Evolutionary conservation across 1,140 invertebrate species (phyloP).

Genomic region (Mamestra configurata): DNA sequence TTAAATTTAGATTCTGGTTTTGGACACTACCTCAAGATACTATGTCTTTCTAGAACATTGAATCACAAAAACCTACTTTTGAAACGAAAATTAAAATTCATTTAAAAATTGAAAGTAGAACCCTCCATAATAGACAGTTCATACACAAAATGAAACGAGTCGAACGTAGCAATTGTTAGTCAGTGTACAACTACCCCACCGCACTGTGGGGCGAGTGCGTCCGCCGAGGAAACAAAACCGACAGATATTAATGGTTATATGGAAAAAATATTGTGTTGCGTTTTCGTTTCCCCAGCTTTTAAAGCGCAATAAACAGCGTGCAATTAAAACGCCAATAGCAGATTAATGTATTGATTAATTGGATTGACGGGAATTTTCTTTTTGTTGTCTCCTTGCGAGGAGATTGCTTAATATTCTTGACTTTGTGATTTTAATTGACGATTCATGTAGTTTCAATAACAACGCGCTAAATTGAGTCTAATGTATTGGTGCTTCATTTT

Average conservation of each 20-base stretch:
- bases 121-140: conserved; percentile 17
- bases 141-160: conserved; percentile 56
- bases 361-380: conserved; percentile 42
- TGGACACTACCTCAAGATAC: too few species aligned
- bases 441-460: too few species aligned
- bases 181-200: conserved; percentile 67
- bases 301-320: conserved; percentile 84
- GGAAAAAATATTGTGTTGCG: conserved; percentile 84
- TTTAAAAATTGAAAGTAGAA: too few species aligned
- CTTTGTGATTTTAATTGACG: too few species aligned
- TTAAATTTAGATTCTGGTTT: too few species aligned
- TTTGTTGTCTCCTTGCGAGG: neutral
- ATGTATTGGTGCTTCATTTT: too few species aligned
- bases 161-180: conserved; percentile 56
- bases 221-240: conserved; percentile 73
- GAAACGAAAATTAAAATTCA: too few species aligned
- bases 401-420: neutral
- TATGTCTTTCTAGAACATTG: too few species aligned
- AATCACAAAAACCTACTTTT: too few species aligned
- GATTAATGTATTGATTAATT: conserved; percentile 82
- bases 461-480: too few species aligned
- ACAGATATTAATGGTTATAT: conserved; percentile 87
- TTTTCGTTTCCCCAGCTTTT: conserved; percentile 81
- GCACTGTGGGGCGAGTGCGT: conserved; percentile 70
- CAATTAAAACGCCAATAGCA: conserved; percentile 85